phyloP scores from a whole-genome alignment of 2,888 invertebrate species.

The Polylopha cassiicola region DNA sequence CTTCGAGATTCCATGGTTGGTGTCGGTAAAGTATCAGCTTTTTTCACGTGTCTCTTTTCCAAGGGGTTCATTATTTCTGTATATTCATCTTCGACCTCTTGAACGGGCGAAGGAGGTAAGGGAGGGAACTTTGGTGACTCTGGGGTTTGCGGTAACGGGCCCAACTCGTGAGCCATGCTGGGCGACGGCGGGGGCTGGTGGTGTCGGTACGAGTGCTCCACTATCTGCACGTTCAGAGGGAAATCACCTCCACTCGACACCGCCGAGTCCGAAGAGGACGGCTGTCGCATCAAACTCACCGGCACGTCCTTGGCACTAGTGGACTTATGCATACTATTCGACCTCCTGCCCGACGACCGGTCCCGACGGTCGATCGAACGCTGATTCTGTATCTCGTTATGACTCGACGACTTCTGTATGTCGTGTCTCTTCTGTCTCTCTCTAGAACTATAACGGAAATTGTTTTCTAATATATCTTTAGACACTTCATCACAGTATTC shows the following conservation, averaged over 20 bases:
- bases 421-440: slow-evolving; percentile 75
- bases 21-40: slow-evolving; percentile 76
- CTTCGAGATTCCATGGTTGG: slow-evolving; percentile 67
- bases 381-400: slow-evolving; percentile 78
- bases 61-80: slow-evolving; percentile 79
- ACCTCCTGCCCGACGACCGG: slow-evolving; percentile 66
- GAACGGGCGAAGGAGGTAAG: slow-evolving; percentile 89
- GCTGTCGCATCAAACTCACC: slow-evolving; percentile 73
- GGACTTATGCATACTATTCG: slow-evolving; percentile 84
- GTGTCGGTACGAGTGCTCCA: slow-evolving; percentile 75
- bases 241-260: slow-evolving; percentile 77
- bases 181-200: slow-evolving; percentile 65
- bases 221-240: slow-evolving; percentile 80
- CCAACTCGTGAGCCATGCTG: slow-evolving; percentile 59
- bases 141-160: slow-evolving; percentile 69
- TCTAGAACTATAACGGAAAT: slow-evolving; percentile 73
- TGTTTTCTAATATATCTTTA: slow-evolving; percentile 72
- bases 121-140: slow-evolving; percentile 82
- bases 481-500: slow-evolving; percentile 75
- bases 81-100: slow-evolving; percentile 86
- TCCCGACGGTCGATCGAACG: slow-evolving; percentile 70
- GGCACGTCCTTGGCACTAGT: slow-evolving; percentile 85
- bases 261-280: slow-evolving; percentile 71
- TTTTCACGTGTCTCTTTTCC: slow-evolving; percentile 66
- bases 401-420: slow-evolving; percentile 79